Conservation (phyloP, 2,888 invertebrate species). For the Hirtodrosophila trivittata region DNA sequence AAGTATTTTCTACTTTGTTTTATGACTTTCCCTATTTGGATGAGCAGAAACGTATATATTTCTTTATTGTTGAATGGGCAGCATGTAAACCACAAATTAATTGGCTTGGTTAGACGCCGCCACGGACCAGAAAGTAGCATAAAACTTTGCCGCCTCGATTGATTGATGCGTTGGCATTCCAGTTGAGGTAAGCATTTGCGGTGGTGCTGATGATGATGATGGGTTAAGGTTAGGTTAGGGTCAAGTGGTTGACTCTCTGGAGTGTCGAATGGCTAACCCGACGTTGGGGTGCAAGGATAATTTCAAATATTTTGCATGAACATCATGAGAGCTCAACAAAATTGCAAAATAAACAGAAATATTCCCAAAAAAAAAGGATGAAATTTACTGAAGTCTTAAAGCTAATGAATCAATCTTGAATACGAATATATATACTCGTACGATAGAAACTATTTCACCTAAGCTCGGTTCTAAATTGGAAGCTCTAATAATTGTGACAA, state of each 20-base stretch:
- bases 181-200: not conserved
- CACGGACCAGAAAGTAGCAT: constrained; percentile 48
- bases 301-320: not conserved
- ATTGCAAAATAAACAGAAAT: not conserved
- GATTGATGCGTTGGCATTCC: constrained; percentile 43
- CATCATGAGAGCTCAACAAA: not conserved
- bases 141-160: constrained; percentile 56
- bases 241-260: no score
- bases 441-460: no score
- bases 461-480: no score
- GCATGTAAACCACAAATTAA: constrained; percentile 61
- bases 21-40: constrained; percentile 9
- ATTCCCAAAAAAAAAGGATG: no score
- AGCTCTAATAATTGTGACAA: not conserved
- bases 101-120: constrained; percentile 51
- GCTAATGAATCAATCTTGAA: no score
- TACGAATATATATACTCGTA: no score
- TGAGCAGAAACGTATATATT: constrained; percentile 21
- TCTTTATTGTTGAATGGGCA: constrained; percentile 40
- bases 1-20: no score
- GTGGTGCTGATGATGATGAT: not conserved
- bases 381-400: no score
- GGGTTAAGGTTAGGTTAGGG: no score
- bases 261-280: not conserved
- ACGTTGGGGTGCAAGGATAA: no score